Conservation (phyloP, 1,140 invertebrate species). For the Hetaerina americana region DNA sequence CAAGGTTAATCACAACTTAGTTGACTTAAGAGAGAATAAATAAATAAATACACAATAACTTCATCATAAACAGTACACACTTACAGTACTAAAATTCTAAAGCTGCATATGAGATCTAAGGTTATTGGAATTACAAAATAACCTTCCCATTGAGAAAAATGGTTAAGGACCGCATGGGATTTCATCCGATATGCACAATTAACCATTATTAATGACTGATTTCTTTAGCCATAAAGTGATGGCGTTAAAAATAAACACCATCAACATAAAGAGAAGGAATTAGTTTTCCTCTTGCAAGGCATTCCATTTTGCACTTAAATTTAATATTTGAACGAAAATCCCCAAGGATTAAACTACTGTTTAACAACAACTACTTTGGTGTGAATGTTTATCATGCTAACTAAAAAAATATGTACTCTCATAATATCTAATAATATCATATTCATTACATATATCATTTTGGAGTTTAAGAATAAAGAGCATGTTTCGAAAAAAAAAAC, state of each 20-base stretch:
- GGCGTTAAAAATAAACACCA: not conserved
- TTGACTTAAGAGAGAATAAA: no score
- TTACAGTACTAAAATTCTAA: no score
- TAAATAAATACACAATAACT: not conserved
- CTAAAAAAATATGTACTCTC: no score
- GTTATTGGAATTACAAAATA: no score
- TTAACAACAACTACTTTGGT: not conserved
- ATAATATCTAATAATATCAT: no score
- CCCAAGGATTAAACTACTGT: not conserved
- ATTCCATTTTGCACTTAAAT: not conserved
- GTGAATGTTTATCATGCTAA: not conserved
- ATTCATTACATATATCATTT: no score
- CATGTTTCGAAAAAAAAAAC: no score
- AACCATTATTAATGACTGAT: not conserved
- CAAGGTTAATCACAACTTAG: no score
- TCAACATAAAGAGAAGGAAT: not conserved
- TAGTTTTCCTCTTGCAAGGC: not conserved
- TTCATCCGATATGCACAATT: not conserved
- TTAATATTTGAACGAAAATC: not conserved
- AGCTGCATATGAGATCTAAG: no score
- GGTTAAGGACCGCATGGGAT: not conserved
- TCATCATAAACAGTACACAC: no score
- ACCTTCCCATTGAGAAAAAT: no score
- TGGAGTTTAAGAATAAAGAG: no score
- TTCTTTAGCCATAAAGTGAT: not conserved